Conservation (phyloP, 2,797 vertebrate genomes). For the Chaenodraco wilsoni region DNA sequence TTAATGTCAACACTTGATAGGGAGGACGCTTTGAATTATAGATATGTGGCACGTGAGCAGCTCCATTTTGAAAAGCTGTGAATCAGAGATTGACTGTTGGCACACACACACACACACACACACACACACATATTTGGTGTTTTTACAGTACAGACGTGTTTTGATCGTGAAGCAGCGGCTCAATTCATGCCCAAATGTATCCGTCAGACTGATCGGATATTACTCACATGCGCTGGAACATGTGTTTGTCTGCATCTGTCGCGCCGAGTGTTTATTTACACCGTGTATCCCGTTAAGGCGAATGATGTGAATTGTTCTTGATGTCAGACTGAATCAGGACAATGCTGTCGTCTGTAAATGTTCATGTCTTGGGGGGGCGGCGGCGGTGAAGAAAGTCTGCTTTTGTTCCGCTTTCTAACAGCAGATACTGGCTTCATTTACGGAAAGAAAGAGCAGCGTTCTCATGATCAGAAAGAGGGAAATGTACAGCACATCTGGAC, state of each 20-base stretch:
- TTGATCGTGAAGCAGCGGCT: constrained; percentile 32
- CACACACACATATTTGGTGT: constrained; percentile 13
- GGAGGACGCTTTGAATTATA: constrained; percentile 57
- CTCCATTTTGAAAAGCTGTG: constrained; percentile 32
- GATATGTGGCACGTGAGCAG: constrained; percentile 15
- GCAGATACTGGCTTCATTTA: constrained; percentile 30
- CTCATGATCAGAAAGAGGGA: constrained; percentile 14
- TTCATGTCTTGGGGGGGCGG: constrained; percentile 34
- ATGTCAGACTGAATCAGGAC: constrained; percentile 54
- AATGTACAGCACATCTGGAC: constrained; percentile 55
- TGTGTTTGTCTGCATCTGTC: constrained; percentile 22
- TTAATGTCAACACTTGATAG: constrained; percentile 46
- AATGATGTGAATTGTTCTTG: constrained; percentile 49
- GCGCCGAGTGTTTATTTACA: constrained; percentile 8
- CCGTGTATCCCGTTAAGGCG: constrained; percentile 26
- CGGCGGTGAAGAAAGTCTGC: constrained; percentile 1
- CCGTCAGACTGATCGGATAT: constrained; percentile 4
- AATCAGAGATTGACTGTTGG: constrained; percentile 52
- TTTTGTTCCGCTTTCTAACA: not conserved
- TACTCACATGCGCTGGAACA: constrained; percentile 13
- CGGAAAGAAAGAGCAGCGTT: constrained; percentile 36
- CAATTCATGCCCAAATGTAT: constrained; percentile 20
- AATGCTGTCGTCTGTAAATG: constrained; percentile 65
- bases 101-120: constrained; percentile 37
- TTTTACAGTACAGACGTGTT: constrained; percentile 14